Percentiles rank a stretch among this genome's conserved stretches.
Conservation (phyloP, 2,113 vertebrate species). For the Passer montanus region DNA sequence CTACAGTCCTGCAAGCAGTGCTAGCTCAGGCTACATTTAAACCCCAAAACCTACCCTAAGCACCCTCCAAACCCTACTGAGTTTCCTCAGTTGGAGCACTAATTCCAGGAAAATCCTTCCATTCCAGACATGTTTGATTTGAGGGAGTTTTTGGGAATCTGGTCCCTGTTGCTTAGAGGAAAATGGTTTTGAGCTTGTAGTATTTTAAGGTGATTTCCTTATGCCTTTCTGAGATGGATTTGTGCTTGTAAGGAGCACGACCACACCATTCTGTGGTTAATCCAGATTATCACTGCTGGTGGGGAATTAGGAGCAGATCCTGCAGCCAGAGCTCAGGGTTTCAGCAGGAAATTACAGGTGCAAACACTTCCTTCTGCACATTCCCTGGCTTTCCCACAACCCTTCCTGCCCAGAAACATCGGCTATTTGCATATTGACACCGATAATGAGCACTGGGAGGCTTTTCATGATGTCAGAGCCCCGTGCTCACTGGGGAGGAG, state of each 20-base stretch:
- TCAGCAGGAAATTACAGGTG: background rate
- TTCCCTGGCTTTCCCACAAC: background rate
- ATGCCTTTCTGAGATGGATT: background rate
- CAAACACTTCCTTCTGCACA: background rate
- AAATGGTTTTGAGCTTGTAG: background rate
- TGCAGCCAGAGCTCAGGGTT: background rate
- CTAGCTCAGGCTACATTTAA: background rate
- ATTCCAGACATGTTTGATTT: background rate
- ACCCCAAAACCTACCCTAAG: background rate
- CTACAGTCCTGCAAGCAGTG: background rate
- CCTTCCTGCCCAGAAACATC: background rate
- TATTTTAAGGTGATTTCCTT: background rate
- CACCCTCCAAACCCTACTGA: background rate
- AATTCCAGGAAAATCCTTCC: background rate
- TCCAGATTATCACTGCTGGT: background rate
- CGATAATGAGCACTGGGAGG: rapidly evolving
- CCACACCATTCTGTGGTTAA: background rate
- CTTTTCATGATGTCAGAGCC: background rate
- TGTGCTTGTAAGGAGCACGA: rapidly evolving
- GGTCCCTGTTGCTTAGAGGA: background rate
- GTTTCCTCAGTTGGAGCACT: background rate
- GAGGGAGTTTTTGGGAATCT: background rate
- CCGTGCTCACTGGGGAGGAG: background rate
- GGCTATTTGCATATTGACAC: background rate
- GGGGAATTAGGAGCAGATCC: background rate